These are phyloP conservation scores for Apodemia zela DNA, from an alignment of 2,888 invertebrate species.

Conservation along the genomic window DNA sequence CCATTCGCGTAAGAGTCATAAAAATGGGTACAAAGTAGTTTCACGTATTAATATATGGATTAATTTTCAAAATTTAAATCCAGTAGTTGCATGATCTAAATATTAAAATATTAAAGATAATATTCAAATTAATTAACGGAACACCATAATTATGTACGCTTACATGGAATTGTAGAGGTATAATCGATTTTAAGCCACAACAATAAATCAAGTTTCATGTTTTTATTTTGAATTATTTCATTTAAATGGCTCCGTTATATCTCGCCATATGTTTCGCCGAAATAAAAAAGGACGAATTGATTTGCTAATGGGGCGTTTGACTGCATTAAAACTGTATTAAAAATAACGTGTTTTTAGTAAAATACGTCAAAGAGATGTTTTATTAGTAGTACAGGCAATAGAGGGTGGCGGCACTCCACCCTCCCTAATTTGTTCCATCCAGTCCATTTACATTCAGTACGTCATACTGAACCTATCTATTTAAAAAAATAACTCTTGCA, in stretches of 20 bases:
- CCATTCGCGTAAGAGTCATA: too few relatives aligned
- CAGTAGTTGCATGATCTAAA: slow-evolving; percentile 24
- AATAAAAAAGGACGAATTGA: slow-evolving; percentile 38
- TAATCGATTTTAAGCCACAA: slow-evolving; percentile 45
- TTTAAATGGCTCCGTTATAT: slow-evolving; percentile 41
- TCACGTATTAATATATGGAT: too few relatives aligned
- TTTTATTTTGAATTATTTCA: slow-evolving; percentile 43
- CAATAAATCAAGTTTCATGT: slow-evolving; percentile 50
- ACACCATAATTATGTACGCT: slow-evolving; percentile 43
- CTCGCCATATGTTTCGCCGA: slow-evolving; percentile 28
- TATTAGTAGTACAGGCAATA: too few relatives aligned
- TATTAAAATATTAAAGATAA: slow-evolving; percentile 21
- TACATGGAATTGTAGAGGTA: slow-evolving; percentile 36
- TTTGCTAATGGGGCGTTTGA: slow-evolving; percentile 20
- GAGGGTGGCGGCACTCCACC: too few relatives aligned
- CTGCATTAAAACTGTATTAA: background rate
- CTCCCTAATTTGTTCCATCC: too few relatives aligned
- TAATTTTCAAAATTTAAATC: slow-evolving; percentile 10
- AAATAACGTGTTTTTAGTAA: too few relatives aligned
- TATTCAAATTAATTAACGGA: slow-evolving; percentile 47
- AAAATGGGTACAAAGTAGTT: too few relatives aligned
- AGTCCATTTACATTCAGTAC: too few relatives aligned
- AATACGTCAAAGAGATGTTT: too few relatives aligned
- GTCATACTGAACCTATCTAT: too few relatives aligned
- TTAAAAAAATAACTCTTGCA: too few relatives aligned